Evolutionary conservation across 1,140 invertebrate genomes (phyloP), one percentile per base, ranked within the genome.

Genomic region (Aphelinus atriplicis): DNA sequence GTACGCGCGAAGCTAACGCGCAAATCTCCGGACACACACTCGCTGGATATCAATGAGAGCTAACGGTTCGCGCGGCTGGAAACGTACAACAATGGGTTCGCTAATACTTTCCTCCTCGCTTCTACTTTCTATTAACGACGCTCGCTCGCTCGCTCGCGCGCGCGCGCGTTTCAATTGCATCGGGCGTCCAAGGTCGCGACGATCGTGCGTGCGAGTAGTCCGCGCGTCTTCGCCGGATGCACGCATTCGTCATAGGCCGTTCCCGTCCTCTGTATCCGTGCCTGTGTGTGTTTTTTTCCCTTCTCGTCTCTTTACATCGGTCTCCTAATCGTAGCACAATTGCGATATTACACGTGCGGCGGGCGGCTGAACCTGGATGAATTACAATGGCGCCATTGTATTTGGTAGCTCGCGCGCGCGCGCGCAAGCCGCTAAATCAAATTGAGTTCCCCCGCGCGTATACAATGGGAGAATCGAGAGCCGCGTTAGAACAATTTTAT

Each of bases 201-300:
- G 9, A 26, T 45, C 43, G 58, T 43, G 51, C 66, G 45, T 71
- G 55, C 51, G 55, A 4, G 43, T 45, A 42, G 42, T 26, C 9
- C 67, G 55, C 65, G 63, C 43, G 3, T 46, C 55, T 57, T 45
- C 68, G 55, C 65, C 65, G 70, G 70, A 72, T 72, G 62, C 70
- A n/a, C 62, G 70, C 70, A 64, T 72, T 72, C 62, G 70, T 72
- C 62, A 72, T 57, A 63, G 51, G 7, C 5, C 10, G 4, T 1
- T 26, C 65, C 2, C 65, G 9, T 26, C 26, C 26, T 26, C 26
- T 26, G 26, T 26, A 26, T 26, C 5, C 42, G 63, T 9, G 47
- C 5, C 2, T 68, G 9, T 47, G 42, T 1, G n/a, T 58, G 1
- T 9, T 48, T 58, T 58, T 60, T 58, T 58, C 47, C 58, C 58